Percentiles rank a stretch among this genome's conserved stretches.
These are phyloP conservation scores for Elachura formosa DNA, from an alignment of 2,113 vertebrate species.

Conservation along the genomic window DNA sequence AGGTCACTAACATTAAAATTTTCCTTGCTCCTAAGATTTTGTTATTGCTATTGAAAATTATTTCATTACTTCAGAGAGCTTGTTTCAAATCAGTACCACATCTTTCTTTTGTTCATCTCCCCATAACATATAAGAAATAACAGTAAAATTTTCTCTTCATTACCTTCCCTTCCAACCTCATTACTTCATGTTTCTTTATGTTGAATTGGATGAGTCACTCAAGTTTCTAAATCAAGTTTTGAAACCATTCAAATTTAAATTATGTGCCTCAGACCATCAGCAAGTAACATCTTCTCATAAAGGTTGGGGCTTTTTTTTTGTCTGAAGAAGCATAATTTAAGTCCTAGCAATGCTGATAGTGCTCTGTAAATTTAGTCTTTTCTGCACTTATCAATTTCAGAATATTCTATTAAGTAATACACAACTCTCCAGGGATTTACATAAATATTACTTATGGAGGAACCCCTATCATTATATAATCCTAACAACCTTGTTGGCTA, in stretches of 20 bases:
- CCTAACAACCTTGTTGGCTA: not conserved
- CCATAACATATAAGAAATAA: not conserved
- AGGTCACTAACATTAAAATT: not conserved
- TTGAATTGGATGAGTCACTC: not conserved
- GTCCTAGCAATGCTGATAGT: not conserved
- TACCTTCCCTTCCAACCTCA: not conserved
- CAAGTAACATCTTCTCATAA: not conserved
- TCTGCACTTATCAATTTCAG: not conserved
- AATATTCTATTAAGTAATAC: not conserved
- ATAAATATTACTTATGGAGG: not conserved
- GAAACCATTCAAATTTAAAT: not conserved
- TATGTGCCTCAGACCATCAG: not conserved
- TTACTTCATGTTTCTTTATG: not conserved
- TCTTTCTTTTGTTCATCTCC: not conserved
- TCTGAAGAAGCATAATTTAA: not conserved
- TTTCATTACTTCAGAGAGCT: not conserved
- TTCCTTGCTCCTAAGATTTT: not conserved
- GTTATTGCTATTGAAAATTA: not conserved
- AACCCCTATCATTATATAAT: not conserved
- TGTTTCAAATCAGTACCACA: not conserved
- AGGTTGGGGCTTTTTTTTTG: not conserved
- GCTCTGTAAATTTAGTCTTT: not conserved
- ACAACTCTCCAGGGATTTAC: not conserved
- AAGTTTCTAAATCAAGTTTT: not conserved
- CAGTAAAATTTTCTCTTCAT: not conserved